These are phyloP conservation scores for Tenthredo mesomela DNA, from an alignment of 2,888 invertebrate genomes.

Conservation along the genomic window DNA sequence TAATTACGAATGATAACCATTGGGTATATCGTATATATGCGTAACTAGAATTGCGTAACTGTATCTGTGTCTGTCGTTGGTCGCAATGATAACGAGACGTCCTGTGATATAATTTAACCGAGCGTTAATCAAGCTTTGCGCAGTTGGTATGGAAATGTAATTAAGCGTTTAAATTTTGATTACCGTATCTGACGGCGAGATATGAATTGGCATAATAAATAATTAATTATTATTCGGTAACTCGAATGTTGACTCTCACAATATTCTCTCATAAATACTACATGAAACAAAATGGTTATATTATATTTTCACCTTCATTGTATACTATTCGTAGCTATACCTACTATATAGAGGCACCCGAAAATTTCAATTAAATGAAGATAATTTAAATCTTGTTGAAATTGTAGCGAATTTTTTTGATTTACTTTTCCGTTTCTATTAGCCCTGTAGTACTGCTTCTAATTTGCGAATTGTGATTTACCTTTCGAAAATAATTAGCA, in stretches of 20 bases:
- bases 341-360: no score
- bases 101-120: constrained; percentile 25
- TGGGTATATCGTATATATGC: background rate
- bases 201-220: background rate
- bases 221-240: constrained; percentile 7
- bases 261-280: background rate
- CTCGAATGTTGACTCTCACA: background rate
- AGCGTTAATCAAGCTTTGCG: constrained; percentile 6
- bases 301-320: background rate
- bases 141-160: constrained; percentile 37
- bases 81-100: constrained; percentile 18
- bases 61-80: constrained; percentile 4
- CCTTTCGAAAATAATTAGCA: background rate
- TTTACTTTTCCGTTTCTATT: background rate
- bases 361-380: background rate
- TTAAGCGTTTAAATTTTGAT: constrained; percentile 25
- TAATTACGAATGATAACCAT: background rate
- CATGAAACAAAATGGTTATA: background rate
- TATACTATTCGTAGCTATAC: background rate
- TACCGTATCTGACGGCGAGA: background rate
- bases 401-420: background rate
- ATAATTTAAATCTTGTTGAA: background rate
- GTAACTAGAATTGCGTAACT: constrained; percentile 4
- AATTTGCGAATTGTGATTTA: background rate
- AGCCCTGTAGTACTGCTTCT: background rate